Conservation (phyloP, 2,797 vertebrate genomes). For the Acestrorhynchus altus region DNA sequence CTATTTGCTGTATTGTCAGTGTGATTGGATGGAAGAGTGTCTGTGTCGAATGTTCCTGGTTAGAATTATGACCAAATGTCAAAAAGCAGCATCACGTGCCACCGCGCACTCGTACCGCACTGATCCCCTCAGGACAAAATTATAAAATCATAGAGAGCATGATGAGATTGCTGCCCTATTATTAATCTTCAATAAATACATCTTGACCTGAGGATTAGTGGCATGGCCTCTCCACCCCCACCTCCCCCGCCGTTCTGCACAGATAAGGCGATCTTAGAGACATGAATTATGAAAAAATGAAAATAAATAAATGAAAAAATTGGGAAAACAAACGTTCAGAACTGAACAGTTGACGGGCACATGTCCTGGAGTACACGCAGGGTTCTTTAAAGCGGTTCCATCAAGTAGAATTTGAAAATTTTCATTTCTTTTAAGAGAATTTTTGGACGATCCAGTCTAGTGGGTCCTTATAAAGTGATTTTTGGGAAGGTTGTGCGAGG, state of each 20-base stretch:
- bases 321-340: not conserved
- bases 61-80: not conserved
- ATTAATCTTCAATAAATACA: conserved; percentile 89
- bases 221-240: conserved; percentile 69
- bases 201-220: conserved; percentile 83
- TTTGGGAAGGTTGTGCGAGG: no score
- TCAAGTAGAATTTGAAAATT: no score
- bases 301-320: conserved; percentile 31
- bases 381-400: not conserved
- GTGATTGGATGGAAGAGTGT: not conserved
- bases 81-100: not conserved
- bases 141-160: conserved; percentile 83
- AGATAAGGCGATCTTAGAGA: conserved; percentile 69
- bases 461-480: no score
- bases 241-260: conserved; percentile 44
- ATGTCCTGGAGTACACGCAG: not conserved
- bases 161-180: conserved; percentile 84
- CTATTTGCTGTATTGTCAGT: not conserved
- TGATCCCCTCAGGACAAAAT: conserved; percentile 72
- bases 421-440: no score
- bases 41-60: not conserved
- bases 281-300: conserved; percentile 77
- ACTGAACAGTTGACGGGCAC: not conserved
- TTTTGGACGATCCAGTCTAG: no score
- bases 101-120: conserved; percentile 28